Evolutionary conservation across 2,113 vertebrate genomes (phyloP).

Genomic region (Diadophis punctatus): DNA sequence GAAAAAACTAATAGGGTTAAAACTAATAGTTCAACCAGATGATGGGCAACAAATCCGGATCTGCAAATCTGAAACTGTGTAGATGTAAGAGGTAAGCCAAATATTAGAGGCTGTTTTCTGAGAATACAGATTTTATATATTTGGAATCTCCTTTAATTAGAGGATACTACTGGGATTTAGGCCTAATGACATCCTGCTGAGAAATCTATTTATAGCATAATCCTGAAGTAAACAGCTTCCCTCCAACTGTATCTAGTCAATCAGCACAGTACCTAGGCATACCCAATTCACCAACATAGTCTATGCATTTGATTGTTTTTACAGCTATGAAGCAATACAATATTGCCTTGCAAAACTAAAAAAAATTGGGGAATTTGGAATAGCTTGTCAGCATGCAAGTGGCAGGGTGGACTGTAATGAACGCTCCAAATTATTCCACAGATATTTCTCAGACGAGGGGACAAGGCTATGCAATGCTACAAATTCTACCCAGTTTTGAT

Average conservation of each 20-base stretch:
- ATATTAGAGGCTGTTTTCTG: not conserved
- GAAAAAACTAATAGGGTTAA: not conserved
- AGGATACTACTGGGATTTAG: not conserved
- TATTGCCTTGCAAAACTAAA: not conserved
- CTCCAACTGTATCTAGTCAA: not conserved
- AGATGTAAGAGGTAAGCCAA: not conserved
- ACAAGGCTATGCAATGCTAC: not conserved
- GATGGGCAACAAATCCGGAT: not conserved
- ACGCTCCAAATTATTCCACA: not conserved
- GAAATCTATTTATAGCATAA: slow-evolving; percentile 3
- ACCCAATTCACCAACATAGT: not conserved
- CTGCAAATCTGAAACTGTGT: not conserved
- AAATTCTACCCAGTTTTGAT: not conserved
- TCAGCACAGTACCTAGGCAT: not conserved
- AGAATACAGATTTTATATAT: not conserved
- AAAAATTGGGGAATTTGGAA: not conserved
- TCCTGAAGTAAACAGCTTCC: not conserved
- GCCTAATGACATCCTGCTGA: slow-evolving; percentile 5
- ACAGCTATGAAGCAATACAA: not conserved
- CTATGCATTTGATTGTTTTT: not conserved
- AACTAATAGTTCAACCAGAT: not conserved
- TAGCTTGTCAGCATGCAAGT: not conserved
- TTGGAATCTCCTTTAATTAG: not conserved
- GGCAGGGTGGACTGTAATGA: not conserved
- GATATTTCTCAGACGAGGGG: not conserved